Evolutionary conservation across 2,888 invertebrate species (phyloP), one percentile per base, ranked within the genome.

Genomic region (Philhelius pedissequus): DNA sequence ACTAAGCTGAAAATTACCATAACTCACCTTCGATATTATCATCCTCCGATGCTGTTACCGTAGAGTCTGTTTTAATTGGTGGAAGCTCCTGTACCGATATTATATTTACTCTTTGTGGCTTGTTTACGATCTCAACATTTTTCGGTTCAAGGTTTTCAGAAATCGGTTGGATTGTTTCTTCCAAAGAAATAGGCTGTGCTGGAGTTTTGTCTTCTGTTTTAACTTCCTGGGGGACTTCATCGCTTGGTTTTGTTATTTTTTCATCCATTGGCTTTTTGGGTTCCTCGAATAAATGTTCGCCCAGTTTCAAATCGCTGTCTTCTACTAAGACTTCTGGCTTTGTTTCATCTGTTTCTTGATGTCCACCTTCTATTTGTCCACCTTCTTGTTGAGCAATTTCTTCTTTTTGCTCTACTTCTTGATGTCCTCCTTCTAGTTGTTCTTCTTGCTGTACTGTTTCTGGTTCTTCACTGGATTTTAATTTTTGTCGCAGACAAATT

Each of bases 401-500:
- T n/a, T n/a, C n/a, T n/a, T n/a, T n/a, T n/a, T n/a, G n/a, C n/a
- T 56, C 18, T 20, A 18, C 2, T 48, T 64, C 27, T 25, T 80
- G 43, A 15, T 30, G 15, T 40, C 54, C 13, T n/a, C n/a, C n/a
- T n/a, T n/a, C n/a, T n/a, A n/a, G n/a, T n/a, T n/a, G n/a, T n/a
- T n/a, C n/a, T n/a, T n/a, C n/a, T n/a, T n/a, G n/a, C n/a, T n/a
- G n/a, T n/a, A n/a, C 32, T 79, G 52, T 20, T 43, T 6, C 1
- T 27, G 62, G 13, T 30, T 58, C 66, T 54, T 54, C 70, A 18
- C 15, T 66, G 0, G 70, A 71, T 38, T 75, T 88, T 62, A 90
- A 79, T 45, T 90, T 90, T 68, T 90, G 90, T 7, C 90, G 88
- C 13, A 90, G 87, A 54, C 89, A 90, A 87, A 90, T 89, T 76